Base-by-base conservation (phyloP, 1,140 invertebrate genomes). In the Aphelinus certus region DNA sequence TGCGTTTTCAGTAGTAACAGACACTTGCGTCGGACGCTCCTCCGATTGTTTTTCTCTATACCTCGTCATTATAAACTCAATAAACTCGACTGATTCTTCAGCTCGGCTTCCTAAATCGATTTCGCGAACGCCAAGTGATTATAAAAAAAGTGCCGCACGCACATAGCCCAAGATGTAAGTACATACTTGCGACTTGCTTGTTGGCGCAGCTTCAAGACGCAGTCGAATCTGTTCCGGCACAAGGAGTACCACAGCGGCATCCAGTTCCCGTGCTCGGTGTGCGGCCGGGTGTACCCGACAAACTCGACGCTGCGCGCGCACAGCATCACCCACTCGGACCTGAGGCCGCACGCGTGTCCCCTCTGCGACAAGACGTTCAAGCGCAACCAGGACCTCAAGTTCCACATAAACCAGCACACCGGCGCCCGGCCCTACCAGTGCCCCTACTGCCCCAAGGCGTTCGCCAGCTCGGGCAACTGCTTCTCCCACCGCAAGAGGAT, bases 381-480 rank as follows among this genome's bases (percentile, higher is more conserved):
- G 81, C 88, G 92, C 69, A 93, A 93, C 85, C 92, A 93, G 84
- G 92, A 93, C 85, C 86, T 94, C 73, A 93, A 93, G 89, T 93
- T 94, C 84, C 93, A 94, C 82, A 92, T 93, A 78, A 93, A 94
- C 83, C 92, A 93, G 80, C 94, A 96, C 82, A 95, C 93, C 42
- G 94, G 94, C 58, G 93, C 92, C 42, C 90, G 93, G 76, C 94
- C 94, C 5, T 95, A 95, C 86, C 91, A 93, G 82, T 96, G 95
- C 88, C 91, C 92, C 43, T 94, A 94, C 82, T 96, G 94, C 88
- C 91, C 93, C 1, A 92, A 93, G 81, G 90, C 93, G 10, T 96
- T 96, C 83, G 92, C 92, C 7, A 93, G 92, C 83, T 93, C 92
- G n/a, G 92, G 92, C 9, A 94, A 94, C 79, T 93, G 92, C 81